These are phyloP conservation scores for Chaitophorus viminalis DNA, from an alignment of 2,888 invertebrate genomes.

Conservation along the genomic window DNA sequence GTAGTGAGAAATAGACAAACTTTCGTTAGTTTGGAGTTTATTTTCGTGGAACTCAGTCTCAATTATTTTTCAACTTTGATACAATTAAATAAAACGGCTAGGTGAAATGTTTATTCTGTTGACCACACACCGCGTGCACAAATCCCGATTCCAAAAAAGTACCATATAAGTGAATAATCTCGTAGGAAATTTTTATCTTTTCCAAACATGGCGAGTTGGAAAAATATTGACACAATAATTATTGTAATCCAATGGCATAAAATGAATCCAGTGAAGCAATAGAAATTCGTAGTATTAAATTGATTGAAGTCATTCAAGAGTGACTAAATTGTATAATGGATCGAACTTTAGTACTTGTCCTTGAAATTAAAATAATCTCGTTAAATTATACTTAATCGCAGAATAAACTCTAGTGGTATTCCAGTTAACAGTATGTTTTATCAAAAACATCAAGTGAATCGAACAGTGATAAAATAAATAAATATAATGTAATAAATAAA, in stretches of 20 bases:
- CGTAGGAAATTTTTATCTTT: not conserved
- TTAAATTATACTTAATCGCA: not conserved
- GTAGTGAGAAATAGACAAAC: not conserved
- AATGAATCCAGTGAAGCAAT: not conserved
- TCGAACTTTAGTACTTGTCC: not conserved
- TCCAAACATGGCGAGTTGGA: not conserved
- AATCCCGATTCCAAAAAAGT: not conserved
- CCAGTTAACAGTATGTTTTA: not conserved
- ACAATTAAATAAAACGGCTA: not conserved
- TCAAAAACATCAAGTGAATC: not conserved
- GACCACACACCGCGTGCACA: not conserved
- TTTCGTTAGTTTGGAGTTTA: not conserved
- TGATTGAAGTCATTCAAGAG: constrained; percentile 2
- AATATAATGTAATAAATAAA: no score
- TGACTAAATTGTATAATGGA: not conserved
- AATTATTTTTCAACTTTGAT: not conserved
- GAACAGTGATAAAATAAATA: no score
- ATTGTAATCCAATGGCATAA: not conserved
- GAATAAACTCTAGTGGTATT: not conserved
- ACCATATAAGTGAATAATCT: not conserved
- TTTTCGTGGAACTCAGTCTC: not conserved
- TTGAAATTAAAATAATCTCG: constrained; percentile 9
- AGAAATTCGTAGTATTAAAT: constrained; percentile 17
- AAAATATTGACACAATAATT: not conserved
- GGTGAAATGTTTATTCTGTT: not conserved